A percentile compares a stretch with the other conserved stretches of the same genome.
phyloP scores from a whole-genome alignment of 2,888 invertebrate genomes.

The Drosophila multiciliata region DNA sequence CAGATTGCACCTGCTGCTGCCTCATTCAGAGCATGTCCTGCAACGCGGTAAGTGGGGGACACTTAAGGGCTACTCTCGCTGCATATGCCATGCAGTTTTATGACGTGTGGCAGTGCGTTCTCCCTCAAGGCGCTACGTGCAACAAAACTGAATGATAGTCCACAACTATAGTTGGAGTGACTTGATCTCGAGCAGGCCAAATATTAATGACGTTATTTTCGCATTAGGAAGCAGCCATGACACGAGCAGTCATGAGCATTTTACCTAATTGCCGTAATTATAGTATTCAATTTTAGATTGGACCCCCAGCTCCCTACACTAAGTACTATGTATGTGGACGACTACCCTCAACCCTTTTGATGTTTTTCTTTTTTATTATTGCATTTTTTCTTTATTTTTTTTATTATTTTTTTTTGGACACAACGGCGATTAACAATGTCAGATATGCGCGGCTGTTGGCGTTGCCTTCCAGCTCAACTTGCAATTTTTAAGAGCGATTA shows the following conservation, averaged over 20 bases:
- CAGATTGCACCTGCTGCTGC: slow-evolving; percentile 51
- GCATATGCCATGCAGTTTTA: slow-evolving; percentile 44
- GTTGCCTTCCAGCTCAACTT: slow-evolving; percentile 57
- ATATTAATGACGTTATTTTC: slow-evolving; percentile 79
- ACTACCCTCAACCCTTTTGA: slow-evolving; percentile 45
- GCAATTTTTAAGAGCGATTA: slow-evolving; percentile 80
- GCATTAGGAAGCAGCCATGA: slow-evolving; percentile 80
- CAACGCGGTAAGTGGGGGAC: neutral
- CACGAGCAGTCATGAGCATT: slow-evolving; percentile 77
- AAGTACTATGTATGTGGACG: neutral
- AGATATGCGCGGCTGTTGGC: slow-evolving; percentile 60
- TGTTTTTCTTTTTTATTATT: neutral
- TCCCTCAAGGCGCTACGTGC: slow-evolving; percentile 17
- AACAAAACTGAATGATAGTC: slow-evolving; percentile 26
- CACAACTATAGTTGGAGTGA: neutral
- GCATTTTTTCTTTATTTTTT: neutral
- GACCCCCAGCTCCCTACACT: neutral
- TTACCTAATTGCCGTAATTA: slow-evolving; percentile 76
- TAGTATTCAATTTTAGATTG: slow-evolving; percentile 59
- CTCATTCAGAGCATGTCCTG: slow-evolving; percentile 30
- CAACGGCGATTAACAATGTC: slow-evolving; percentile 60
- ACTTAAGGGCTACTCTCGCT: neutral
- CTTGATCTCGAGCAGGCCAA: slow-evolving; percentile 21
- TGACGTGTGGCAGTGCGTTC: slow-evolving; percentile 40
- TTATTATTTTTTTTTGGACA: neutral